Conservation (phyloP, 2,113 vertebrate species). For the Verasper variegatus region DNA sequence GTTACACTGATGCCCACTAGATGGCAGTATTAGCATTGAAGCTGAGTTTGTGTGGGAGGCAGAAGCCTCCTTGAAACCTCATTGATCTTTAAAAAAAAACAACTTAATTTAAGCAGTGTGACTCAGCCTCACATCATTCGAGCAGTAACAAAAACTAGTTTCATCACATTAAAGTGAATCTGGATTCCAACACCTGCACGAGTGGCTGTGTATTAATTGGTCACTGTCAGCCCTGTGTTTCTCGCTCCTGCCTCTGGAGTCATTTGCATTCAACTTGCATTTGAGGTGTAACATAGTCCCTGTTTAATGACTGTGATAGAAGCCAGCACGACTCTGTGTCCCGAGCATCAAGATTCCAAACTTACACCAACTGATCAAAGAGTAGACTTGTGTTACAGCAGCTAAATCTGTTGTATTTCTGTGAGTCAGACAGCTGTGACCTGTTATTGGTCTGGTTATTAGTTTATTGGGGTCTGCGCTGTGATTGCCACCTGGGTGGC, state of each 20-base stretch:
- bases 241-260: conserved; percentile 5
- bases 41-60: background rate
- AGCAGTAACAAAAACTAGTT: background rate
- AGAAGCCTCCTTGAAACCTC: conserved; percentile 3
- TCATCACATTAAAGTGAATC: conserved; percentile 26
- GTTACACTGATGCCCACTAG: conserved; percentile 60
- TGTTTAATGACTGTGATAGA: conserved; percentile 24
- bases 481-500: no score
- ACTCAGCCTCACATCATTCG: conserved; percentile 18
- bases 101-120: conserved; percentile 29
- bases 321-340: conserved; percentile 2
- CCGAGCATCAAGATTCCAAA: conserved; percentile 8
- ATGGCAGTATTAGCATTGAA: conserved; percentile 65
- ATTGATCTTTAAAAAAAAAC: conserved; percentile 20
- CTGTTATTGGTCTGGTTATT: background rate
- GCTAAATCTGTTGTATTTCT: conserved; percentile 4
- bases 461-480: background rate
- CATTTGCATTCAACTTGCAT: conserved; percentile 34
- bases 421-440: background rate
- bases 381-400: background rate
- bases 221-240: background rate
- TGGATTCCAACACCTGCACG: conserved; percentile 11
- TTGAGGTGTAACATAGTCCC: background rate
- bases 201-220: background rate
- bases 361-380: background rate